Evolutionary conservation across 1,140 invertebrate species (phyloP).

Genomic region (Sesamia nonagrioides): DNA sequence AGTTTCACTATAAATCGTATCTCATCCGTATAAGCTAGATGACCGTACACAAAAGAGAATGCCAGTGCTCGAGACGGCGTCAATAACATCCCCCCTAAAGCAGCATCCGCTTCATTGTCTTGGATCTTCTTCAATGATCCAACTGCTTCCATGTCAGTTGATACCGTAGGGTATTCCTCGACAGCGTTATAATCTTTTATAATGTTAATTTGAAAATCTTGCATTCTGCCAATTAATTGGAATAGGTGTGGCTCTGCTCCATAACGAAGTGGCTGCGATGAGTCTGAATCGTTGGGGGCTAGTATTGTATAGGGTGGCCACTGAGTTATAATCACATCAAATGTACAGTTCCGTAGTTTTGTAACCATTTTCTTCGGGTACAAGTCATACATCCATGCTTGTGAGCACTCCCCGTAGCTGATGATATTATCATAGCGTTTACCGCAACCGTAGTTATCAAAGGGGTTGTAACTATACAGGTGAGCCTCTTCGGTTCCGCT

Average conservation of each 20-base stretch:
- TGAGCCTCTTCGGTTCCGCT: conserved; percentile 51
- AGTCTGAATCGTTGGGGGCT: conserved; percentile 5
- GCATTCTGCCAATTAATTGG: conserved; percentile 26
- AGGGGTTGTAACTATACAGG: conserved; percentile 70
- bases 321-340: neutral
- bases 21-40: conserved; percentile 62
- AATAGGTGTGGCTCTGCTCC: conserved; percentile 17
- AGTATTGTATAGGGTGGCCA: conserved; percentile 21
- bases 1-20: conserved; percentile 63
- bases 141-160: conserved; percentile 26
- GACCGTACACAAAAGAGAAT: conserved; percentile 62
- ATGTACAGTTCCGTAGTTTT: conserved; percentile 30
- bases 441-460: conserved; percentile 68
- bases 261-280: neutral
- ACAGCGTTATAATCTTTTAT: conserved; percentile 14
- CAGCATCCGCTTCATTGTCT: conserved; percentile 21
- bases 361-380: conserved; percentile 10
- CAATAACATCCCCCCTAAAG: conserved; percentile 5
- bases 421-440: conserved; percentile 53
- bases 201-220: neutral
- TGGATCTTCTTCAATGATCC: conserved; percentile 26
- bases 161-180: neutral
- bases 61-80: conserved; percentile 53
- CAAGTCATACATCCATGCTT: neutral
- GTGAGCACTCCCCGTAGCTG: conserved; percentile 49